Conservation (phyloP, 2,888 invertebrate genomes). For the Podabrus alpinus region DNA sequence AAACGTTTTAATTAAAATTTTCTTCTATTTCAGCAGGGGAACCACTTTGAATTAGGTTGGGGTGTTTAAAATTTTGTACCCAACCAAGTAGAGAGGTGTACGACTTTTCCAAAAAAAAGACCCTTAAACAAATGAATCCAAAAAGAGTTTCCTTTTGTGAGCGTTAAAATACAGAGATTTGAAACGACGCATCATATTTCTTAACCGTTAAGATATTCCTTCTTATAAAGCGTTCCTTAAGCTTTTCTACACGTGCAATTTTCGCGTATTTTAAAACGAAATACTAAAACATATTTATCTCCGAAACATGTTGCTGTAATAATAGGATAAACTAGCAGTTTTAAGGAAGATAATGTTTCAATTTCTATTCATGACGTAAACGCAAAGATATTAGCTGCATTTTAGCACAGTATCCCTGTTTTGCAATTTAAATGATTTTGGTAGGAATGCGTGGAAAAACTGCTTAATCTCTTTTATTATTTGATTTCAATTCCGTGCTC, state of each 20-base stretch:
- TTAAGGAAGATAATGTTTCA: conserved; percentile 39
- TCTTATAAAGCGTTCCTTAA: not conserved
- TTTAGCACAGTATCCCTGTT: conserved; percentile 44
- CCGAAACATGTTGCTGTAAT: conserved; percentile 14
- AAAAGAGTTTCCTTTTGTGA: not conserved
- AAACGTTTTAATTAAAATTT: not conserved
- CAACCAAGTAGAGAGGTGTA: no score
- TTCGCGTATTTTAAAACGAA: conserved; percentile 9
- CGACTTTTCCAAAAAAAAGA: not conserved
- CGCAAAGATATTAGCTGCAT: conserved; percentile 48
- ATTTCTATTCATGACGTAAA: conserved; percentile 50
- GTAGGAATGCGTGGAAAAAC: conserved; percentile 26
- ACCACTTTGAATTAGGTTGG: not conserved
- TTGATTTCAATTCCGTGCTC: conserved; percentile 27
- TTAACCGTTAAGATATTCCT: not conserved
- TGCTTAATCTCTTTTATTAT: conserved; percentile 23
- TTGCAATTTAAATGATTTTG: conserved; percentile 45
- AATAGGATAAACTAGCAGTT: conserved; percentile 21
- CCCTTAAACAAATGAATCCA: not conserved
- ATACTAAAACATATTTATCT: conserved; percentile 20
- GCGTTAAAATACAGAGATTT: not conserved
- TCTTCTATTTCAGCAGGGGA: not conserved
- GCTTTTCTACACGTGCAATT: conserved; percentile 4
- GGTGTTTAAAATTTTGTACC: not conserved
- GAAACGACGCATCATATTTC: not conserved